These are phyloP conservation scores for Ailurus styani DNA, from an alignment of 2,113 vertebrate genomes.

Conservation along the genomic window DNA sequence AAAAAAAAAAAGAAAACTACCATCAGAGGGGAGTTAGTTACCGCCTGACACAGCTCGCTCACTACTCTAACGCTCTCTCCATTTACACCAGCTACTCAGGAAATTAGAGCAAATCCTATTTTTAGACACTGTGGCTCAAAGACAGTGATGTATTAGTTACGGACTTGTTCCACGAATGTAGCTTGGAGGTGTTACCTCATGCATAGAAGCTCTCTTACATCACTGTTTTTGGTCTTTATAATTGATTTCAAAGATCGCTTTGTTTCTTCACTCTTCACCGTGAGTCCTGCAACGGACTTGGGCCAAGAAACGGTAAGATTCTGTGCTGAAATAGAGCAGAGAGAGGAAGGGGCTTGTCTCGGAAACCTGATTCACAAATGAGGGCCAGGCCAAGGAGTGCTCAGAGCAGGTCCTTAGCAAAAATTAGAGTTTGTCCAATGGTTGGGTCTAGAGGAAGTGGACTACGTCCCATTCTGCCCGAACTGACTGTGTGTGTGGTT, in stretches of 20 bases:
- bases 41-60: background rate
- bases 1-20: no score
- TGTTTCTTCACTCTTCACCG: background rate
- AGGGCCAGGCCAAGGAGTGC: rapidly evolving
- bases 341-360: background rate
- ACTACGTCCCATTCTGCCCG: background rate
- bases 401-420: rapidly evolving
- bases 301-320: background rate
- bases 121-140: constrained; percentile 12
- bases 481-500: background rate
- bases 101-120: constrained; percentile 69
- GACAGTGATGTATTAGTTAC: constrained; percentile 17
- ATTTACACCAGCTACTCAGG: constrained; percentile 5
- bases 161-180: background rate
- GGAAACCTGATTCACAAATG: background rate
- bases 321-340: background rate
- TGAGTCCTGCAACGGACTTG: background rate
- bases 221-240: background rate
- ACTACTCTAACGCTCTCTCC: background rate
- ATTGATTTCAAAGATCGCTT: background rate
- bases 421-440: background rate
- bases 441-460: background rate
- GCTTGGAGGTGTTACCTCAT: background rate
- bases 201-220: background rate
- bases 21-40: background rate